A percentile compares a stretch with the other conserved stretches of the same genome.
phyloP scores from a whole-genome alignment of 2,113 vertebrate species.

The Gymnarchus niloticus region DNA sequence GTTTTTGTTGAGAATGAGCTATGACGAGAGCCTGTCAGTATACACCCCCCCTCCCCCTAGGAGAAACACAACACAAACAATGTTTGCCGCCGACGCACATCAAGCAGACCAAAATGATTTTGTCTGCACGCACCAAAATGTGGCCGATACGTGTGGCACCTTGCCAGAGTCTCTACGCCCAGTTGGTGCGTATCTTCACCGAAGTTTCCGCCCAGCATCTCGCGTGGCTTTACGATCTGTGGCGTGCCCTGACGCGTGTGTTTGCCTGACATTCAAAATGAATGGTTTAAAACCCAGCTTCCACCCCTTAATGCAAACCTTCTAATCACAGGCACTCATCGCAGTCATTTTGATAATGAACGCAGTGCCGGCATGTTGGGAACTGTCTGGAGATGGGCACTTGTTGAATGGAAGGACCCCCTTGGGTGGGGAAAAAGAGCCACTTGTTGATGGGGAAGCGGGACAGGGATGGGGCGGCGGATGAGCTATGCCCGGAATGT shows the following conservation, averaged over 20 bases:
- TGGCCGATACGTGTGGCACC: not conserved
- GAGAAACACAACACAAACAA: conserved; percentile 11
- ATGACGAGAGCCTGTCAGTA: not conserved
- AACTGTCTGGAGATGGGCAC: not conserved
- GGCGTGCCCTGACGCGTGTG: not conserved
- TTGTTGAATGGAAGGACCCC: not conserved
- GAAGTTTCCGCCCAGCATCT: not conserved
- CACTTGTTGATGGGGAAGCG: conserved; percentile 11
- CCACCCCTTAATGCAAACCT: not conserved
- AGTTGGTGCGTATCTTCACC: not conserved
- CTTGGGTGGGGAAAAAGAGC: conserved; percentile 1
- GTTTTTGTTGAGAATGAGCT: conserved; percentile 1
- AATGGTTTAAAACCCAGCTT: not conserved
- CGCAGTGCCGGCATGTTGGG: not conserved
- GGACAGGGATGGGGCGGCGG: conserved; percentile 44
- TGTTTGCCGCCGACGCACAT: not conserved
- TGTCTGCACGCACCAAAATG: conserved; percentile 14
- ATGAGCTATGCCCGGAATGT: conserved; percentile 64
- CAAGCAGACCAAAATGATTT: conserved; percentile 19
- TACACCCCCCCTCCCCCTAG: not conserved
- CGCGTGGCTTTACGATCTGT: not conserved
- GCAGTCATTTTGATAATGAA: not conserved
- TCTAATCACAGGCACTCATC: conserved; percentile 1
- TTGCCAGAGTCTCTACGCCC: not conserved
- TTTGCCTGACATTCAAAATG: not conserved